Conservation (phyloP, 2,113 vertebrate species). For the Paraplagusia blochii region DNA sequence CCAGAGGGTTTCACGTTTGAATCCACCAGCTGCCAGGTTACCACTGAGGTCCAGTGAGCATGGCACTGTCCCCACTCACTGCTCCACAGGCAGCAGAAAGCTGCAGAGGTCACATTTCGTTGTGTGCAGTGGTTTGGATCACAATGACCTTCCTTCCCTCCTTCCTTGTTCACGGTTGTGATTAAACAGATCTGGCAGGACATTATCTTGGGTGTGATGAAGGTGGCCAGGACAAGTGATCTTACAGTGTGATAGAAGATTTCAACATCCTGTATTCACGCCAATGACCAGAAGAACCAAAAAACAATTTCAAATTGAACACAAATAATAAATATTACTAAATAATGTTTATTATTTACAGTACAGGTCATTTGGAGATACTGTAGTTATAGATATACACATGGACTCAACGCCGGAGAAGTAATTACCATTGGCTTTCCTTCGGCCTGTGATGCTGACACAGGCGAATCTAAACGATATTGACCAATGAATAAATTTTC, state of each 20-base stretch:
- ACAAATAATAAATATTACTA: too few species aligned
- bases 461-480: constrained; percentile 74
- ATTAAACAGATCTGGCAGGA: constrained; percentile 34
- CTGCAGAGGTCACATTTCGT: constrained; percentile 33
- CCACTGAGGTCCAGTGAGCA: too few species aligned
- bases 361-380: too few species aligned
- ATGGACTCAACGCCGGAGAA: constrained; percentile 9
- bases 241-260: constrained; percentile 22
- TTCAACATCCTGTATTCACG: constrained; percentile 13
- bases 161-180: constrained; percentile 37
- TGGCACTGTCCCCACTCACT: too few species aligned
- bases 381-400: background rate
- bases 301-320: too few species aligned
- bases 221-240: constrained; percentile 30
- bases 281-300: background rate
- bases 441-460: constrained; percentile 48
- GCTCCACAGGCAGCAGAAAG: too few species aligned
- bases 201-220: constrained; percentile 41
- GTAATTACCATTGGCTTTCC: constrained; percentile 57
- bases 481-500: constrained; percentile 74
- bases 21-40: too few species aligned
- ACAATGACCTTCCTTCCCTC: too few species aligned
- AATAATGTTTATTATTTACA: too few species aligned
- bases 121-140: constrained; percentile 35
- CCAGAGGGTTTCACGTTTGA: too few species aligned